A percentile compares a stretch with the other conserved stretches of the same genome.
Conservation (phyloP, 2,113 vertebrate species). For the Maccullochella peelii region DNA sequence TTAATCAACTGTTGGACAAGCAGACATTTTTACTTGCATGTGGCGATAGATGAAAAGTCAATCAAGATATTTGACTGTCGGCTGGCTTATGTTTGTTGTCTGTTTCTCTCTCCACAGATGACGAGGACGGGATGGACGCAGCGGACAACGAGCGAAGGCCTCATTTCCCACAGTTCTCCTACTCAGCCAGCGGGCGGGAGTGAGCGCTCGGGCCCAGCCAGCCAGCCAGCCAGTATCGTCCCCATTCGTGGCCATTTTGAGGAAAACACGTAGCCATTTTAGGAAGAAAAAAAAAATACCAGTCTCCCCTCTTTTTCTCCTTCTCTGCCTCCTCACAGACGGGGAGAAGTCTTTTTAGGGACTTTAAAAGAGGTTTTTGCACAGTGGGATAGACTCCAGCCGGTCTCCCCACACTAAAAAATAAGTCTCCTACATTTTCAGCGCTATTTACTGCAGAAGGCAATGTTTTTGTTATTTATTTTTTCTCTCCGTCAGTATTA, state of each 20-base stretch:
- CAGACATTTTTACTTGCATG: too few relatives aligned
- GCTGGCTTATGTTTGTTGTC: not conserved
- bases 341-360: slow-evolving; percentile 78
- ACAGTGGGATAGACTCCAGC: slow-evolving; percentile 83
- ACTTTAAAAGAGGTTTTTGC: slow-evolving; percentile 86
- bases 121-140: slow-evolving; percentile 96
- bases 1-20: too few relatives aligned
- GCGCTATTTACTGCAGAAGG: slow-evolving; percentile 83
- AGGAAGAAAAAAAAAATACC: slow-evolving; percentile 75
- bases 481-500: slow-evolving; percentile 80
- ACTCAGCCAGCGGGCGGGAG: slow-evolving; percentile 96
- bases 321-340: slow-evolving; percentile 74
- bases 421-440: slow-evolving; percentile 83
- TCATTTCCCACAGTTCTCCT: slow-evolving; percentile 97
- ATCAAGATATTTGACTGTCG: too few relatives aligned
- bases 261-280: slow-evolving; percentile 86
- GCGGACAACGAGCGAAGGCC: slow-evolving; percentile 94
- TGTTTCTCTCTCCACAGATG: slow-evolving; percentile 79
- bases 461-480: slow-evolving; percentile 80
- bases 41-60: too few relatives aligned
- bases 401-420: slow-evolving; percentile 75
- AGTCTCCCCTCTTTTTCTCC: slow-evolving; percentile 82
- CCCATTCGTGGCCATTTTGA: slow-evolving; percentile 80
- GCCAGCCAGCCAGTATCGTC: slow-evolving; percentile 49
- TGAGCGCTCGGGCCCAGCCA: slow-evolving; percentile 73